Conservation (phyloP, 2,888 invertebrate genomes). For the Trypoxylon attenuatum region DNA sequence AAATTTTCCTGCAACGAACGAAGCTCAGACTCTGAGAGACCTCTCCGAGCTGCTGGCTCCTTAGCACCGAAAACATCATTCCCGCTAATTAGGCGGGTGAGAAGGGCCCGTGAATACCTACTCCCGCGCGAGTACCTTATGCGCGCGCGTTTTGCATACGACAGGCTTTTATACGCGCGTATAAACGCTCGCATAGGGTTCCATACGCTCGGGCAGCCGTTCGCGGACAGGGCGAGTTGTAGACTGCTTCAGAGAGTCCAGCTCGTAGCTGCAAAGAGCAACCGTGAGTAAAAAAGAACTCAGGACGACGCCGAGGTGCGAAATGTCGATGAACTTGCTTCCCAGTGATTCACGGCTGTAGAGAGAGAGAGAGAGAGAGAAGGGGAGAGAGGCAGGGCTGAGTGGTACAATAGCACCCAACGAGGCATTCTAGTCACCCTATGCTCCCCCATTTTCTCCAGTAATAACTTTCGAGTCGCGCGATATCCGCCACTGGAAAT, state of each 20-base stretch:
- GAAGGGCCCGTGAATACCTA: slow-evolving; percentile 57
- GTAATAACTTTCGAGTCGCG: background rate
- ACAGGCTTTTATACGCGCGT: background rate
- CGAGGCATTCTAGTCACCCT: too few relatives aligned
- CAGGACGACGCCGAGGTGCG: background rate
- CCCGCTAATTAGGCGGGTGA: slow-evolving; percentile 55
- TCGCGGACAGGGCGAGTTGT: background rate
- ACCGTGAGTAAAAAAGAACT: too few relatives aligned
- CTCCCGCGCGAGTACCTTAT: slow-evolving; percentile 15
- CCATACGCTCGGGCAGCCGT: background rate
- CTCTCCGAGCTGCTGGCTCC: too few relatives aligned
- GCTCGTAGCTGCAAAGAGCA: background rate
- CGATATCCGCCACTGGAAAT: background rate
- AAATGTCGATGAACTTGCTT: background rate
- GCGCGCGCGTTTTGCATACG: slow-evolving; percentile 23
- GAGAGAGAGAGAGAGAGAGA: too few relatives aligned
- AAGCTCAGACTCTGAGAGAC: too few relatives aligned
- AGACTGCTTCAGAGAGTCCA: background rate
- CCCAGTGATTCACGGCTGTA: background rate
- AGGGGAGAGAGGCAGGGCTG: too few relatives aligned
- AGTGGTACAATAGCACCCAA: too few relatives aligned
- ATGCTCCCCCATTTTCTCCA: too few relatives aligned
- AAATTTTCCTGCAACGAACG: too few relatives aligned
- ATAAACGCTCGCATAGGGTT: background rate
- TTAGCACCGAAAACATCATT: slow-evolving; percentile 21